Percentiles rank a stretch among this genome's conserved stretches.
Conservation (phyloP, 2,797 vertebrate species). For the Mycteria americana region DNA sequence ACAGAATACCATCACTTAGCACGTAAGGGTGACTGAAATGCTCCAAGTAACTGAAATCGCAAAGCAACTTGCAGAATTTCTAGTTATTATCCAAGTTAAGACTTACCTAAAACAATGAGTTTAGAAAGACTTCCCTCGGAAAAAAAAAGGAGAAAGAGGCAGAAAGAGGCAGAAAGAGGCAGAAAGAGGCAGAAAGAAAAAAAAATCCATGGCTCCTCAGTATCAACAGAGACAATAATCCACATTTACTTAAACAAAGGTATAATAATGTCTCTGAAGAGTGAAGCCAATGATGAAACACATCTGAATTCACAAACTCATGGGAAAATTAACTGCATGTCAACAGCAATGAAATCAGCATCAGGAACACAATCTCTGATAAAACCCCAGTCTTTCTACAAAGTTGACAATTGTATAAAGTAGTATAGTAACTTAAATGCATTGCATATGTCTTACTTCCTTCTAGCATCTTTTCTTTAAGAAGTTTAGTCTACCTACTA, state of each 20-base stretch:
- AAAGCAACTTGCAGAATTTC: neutral
- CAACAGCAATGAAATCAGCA: neutral
- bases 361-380: neutral
- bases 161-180: no score
- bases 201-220: neutral
- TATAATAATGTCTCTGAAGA: neutral
- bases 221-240: neutral
- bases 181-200: neutral
- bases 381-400: neutral
- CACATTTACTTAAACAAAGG: neutral
- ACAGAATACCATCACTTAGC: neutral
- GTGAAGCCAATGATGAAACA: neutral
- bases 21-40: neutral
- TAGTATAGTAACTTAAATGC: neutral
- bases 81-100: neutral
- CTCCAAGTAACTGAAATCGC: neutral
- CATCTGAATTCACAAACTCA: neutral
- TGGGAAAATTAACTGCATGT: neutral
- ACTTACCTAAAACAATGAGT: neutral
- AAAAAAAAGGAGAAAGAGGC: no score
- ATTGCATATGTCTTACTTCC: neutral
- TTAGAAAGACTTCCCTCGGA: neutral
- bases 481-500: conserved; percentile 77
- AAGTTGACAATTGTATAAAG: neutral
- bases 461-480: neutral